Percentiles rank a stretch among this genome's conserved stretches.
Evolutionary conservation across 1,140 invertebrate species (phyloP).

Genomic region (Solenopsis invicta): DNA sequence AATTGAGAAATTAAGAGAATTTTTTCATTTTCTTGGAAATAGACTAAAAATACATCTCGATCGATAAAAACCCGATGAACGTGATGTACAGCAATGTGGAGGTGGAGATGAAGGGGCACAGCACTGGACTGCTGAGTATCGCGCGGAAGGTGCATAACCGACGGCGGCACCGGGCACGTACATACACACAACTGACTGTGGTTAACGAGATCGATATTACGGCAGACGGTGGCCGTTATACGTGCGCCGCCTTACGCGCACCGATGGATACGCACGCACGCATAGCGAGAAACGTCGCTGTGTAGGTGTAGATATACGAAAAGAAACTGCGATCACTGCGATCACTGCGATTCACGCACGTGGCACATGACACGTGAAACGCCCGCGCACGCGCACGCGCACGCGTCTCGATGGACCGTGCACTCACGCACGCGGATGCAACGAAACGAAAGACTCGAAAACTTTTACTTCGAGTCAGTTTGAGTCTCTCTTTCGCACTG

Average conservation of each 20-base stretch:
- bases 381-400: background rate
- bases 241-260: slow-evolving; percentile 40
- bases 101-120: background rate
- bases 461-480: background rate
- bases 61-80: background rate
- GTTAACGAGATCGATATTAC: slow-evolving; percentile 72
- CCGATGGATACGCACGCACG: background rate
- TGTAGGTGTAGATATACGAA: background rate
- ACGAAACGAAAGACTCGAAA: slow-evolving; percentile 1
- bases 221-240: slow-evolving; percentile 62
- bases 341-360: slow-evolving; percentile 35
- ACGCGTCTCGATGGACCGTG: background rate
- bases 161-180: too few species aligned
- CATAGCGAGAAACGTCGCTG: background rate
- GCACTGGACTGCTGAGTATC: background rate
- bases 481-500: background rate
- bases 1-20: background rate
- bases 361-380: slow-evolving; percentile 29
- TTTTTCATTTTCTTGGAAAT: background rate
- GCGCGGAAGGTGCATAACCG: slow-evolving; percentile 55
- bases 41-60: background rate
- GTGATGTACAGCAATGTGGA: background rate
- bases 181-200: slow-evolving; percentile 49
- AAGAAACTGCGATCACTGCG: background rate
- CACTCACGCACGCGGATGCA: background rate